phyloP scores from a whole-genome alignment of 2,888 invertebrate genomes.

The Tachystola acroxantha region DNA sequence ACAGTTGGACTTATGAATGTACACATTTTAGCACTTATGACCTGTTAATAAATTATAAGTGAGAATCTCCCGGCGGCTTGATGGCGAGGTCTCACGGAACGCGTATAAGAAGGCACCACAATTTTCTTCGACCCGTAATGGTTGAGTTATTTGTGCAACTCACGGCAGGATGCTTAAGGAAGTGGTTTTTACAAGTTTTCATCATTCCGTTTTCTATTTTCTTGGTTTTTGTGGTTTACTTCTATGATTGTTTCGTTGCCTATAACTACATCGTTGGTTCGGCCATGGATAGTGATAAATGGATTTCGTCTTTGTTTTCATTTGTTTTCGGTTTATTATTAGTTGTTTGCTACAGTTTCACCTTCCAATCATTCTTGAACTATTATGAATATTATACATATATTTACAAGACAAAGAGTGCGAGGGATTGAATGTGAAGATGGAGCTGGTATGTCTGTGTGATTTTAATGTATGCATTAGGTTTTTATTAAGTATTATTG shows the following conservation, averaged over 20 bases:
- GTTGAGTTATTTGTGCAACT: constrained; percentile 42
- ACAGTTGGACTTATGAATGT: constrained; percentile 62
- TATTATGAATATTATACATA: no score
- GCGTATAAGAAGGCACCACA: constrained; percentile 14
- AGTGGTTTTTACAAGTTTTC: constrained; percentile 35
- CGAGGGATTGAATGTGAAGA: no score
- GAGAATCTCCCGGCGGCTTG: constrained; percentile 38
- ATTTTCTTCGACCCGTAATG: constrained; percentile 22
- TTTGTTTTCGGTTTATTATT: background rate
- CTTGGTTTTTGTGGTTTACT: constrained; percentile 17
- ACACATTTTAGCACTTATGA: constrained; percentile 76
- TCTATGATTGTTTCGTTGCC: constrained; percentile 7
- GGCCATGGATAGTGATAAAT: background rate
- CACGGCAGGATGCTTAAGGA: constrained; percentile 38
- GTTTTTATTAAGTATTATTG: no score
- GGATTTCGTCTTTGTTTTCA: background rate
- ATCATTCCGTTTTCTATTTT: constrained; percentile 22
- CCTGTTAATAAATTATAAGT: constrained; percentile 73
- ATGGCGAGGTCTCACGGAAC: constrained; percentile 56
- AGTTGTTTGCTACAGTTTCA: background rate
- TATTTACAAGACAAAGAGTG: no score
- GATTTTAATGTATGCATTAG: no score
- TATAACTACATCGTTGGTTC: no score
- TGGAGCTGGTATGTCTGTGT: no score
- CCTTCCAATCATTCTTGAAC: background rate